Percentiles rank a stretch among this genome's conserved stretches.
These are phyloP conservation scores for Stenotaenia linearis DNA, from an alignment of 2,888 invertebrate genomes.

Conservation along the genomic window DNA sequence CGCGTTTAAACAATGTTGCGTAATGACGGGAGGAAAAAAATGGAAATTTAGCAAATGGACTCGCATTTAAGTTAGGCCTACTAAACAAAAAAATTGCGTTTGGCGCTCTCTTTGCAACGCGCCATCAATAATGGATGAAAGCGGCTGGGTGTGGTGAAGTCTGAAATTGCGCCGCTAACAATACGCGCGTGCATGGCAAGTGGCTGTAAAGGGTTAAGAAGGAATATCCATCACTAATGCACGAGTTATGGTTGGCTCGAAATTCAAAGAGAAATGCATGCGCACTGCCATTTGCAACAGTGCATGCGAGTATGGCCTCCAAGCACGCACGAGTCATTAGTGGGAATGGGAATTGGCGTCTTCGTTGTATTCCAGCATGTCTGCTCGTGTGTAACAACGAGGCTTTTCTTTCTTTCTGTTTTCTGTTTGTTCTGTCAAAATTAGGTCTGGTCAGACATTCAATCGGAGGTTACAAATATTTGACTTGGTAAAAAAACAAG, in stretches of 20 bases:
- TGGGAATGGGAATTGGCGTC: background rate
- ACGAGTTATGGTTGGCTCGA: constrained; percentile 6
- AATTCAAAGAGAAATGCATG: constrained; percentile 13
- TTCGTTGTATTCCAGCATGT: background rate
- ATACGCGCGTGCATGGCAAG: constrained; percentile 21
- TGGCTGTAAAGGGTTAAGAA: constrained; percentile 20
- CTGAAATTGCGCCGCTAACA: constrained; percentile 17
- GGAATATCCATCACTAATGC: constrained; percentile 22
- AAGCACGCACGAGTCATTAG: constrained; percentile 3
- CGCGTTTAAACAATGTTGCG: background rate
- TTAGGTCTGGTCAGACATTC: constrained; percentile 10
- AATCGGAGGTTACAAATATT: constrained; percentile 7
- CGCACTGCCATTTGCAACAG: constrained; percentile 18
- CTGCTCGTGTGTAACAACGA: background rate
- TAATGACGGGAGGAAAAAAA: background rate
- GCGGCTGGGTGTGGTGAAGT: constrained; percentile 22
- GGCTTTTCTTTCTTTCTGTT: background rate
- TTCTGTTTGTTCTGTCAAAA: background rate
- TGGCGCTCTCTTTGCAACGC: background rate
- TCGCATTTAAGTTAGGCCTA: background rate
- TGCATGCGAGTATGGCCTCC: background rate
- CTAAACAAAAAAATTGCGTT: background rate
- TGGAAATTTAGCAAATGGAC: constrained; percentile 8
- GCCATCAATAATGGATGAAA: constrained; percentile 20
- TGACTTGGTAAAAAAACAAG: constrained; percentile 20